Conservation (phyloP, 2,113 vertebrate genomes). For the Chlorodrepanis virens region DNA sequence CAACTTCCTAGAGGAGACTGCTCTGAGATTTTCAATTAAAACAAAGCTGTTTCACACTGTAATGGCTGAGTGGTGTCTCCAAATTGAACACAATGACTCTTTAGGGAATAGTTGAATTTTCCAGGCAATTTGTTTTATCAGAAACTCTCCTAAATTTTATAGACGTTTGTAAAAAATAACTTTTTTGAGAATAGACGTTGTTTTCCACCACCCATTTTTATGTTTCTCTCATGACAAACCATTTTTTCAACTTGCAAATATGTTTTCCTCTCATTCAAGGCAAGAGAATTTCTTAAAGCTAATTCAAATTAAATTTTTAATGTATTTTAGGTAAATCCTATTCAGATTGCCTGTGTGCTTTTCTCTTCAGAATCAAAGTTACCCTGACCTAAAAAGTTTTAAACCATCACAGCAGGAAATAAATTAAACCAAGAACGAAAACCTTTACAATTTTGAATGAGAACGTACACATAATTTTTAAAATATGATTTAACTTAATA, state of each 20-base stretch:
- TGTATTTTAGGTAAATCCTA: background rate
- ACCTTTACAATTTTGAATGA: background rate
- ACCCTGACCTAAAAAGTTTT: background rate
- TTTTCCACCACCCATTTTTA: background rate
- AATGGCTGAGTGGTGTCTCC: background rate
- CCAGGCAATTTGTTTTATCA: slow-evolving; percentile 2
- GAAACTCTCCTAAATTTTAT: background rate
- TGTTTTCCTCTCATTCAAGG: background rate
- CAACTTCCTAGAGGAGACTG: background rate
- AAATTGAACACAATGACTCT: background rate
- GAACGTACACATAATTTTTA: background rate
- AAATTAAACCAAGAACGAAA: background rate
- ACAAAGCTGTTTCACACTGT: background rate
- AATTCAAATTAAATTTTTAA: background rate
- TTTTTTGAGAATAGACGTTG: background rate
- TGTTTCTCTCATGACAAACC: background rate
- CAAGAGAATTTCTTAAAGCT: background rate
- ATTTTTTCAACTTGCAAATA: background rate
- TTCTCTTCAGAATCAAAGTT: background rate
- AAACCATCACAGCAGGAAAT: background rate
- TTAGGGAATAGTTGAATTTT: background rate
- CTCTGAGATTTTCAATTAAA: background rate
- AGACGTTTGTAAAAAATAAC: background rate
- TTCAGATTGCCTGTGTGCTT: background rate
- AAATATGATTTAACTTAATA: background rate